A percentile compares a stretch with the other conserved stretches of the same genome.
Conservation (phyloP, 2,797 vertebrate genomes). For the Botia almorhae region DNA sequence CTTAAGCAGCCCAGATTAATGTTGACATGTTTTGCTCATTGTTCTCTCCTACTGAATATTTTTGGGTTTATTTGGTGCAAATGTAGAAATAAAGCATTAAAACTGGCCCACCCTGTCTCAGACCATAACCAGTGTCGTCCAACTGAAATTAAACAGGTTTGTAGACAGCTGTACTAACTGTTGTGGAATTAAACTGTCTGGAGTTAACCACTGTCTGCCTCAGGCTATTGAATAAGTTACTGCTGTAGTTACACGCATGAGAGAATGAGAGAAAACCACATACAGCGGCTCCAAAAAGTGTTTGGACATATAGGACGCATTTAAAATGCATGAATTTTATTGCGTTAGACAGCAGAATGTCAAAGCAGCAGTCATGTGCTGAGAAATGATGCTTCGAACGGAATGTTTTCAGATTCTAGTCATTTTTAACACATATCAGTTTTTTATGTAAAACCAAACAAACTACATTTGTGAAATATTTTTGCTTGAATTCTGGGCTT, state of each 20-base stretch:
- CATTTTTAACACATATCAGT: too few relatives aligned
- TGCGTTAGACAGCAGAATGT: too few relatives aligned
- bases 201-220: not conserved
- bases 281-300: not conserved
- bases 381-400: too few relatives aligned
- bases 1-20: slow-evolving; percentile 67
- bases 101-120: slow-evolving; percentile 55
- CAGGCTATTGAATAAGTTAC: not conserved
- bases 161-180: not conserved
- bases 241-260: not conserved
- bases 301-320: not conserved
- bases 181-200: not conserved
- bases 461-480: too few relatives aligned
- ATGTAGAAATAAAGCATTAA: slow-evolving; percentile 68
- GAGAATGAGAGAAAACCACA: not conserved
- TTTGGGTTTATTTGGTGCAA: slow-evolving; percentile 71
- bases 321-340: too few relatives aligned
- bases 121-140: not conserved
- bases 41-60: slow-evolving; percentile 71
- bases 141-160: not conserved
- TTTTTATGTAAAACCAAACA: too few relatives aligned
- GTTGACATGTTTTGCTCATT: slow-evolving; percentile 64
- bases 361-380: too few relatives aligned
- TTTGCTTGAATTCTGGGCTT: too few relatives aligned
- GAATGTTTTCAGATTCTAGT: too few relatives aligned